These are phyloP conservation scores for Strongylocentrotus purpuratus DNA, from an alignment of 35 echinoderm and acorn worm genomes.

Conservation along the genomic window DNA sequence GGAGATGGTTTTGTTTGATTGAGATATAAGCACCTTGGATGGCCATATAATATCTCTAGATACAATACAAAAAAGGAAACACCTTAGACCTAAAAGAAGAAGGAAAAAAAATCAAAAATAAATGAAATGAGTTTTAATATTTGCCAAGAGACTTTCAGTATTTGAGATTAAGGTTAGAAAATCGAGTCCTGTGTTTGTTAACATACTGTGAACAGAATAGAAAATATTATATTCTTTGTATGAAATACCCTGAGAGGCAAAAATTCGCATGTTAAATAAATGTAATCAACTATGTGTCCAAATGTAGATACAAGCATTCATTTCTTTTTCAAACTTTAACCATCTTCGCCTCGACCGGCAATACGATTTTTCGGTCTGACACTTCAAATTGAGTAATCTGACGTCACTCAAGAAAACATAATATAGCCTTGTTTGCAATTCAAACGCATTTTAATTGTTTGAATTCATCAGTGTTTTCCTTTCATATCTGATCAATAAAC, in stretches of 20 bases:
- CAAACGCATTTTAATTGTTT: not conserved
- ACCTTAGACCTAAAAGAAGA: no score
- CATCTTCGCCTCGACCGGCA: not conserved
- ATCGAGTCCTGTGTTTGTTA: not conserved
- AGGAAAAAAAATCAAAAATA: no score
- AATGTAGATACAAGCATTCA: not conserved
- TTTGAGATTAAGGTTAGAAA: not conserved
- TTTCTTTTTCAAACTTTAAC: not conserved
- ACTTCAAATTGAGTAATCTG: not conserved
- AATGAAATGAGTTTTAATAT: no score
- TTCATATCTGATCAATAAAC: conserved; percentile 19
- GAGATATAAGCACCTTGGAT: no score
- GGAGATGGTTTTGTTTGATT: no score
- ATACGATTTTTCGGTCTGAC: not conserved
- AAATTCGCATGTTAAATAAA: not conserved
- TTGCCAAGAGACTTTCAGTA: no score
- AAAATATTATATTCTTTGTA: no score
- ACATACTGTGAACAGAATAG: no score
- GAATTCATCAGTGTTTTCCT: not conserved
- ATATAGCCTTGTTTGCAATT: not conserved
- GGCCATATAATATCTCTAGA: no score
- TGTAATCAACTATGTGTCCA: not conserved
- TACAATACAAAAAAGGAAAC: no score
- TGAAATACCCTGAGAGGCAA: no score
- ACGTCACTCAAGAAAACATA: not conserved